phyloP scores from a whole-genome alignment of 1,140 invertebrate species.

The Thaumatotibia leucotreta region DNA sequence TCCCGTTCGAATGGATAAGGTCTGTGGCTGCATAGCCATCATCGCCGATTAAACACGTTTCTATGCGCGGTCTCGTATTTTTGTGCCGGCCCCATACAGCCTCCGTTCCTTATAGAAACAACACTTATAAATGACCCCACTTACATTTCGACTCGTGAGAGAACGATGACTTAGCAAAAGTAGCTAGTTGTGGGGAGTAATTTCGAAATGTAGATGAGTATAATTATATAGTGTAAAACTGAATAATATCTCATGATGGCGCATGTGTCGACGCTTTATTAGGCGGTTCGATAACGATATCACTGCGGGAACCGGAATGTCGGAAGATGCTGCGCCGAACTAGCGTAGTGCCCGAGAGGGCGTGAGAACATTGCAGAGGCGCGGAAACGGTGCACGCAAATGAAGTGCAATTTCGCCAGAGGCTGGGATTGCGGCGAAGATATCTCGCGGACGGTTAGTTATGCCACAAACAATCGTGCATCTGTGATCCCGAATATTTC shows the following conservation, averaged over 20 bases:
- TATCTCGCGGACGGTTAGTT: conserved; percentile 21
- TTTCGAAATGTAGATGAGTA: conserved; percentile 19
- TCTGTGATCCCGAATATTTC: neutral
- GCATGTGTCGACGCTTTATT: conserved; percentile 32
- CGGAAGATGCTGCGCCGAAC: conserved; percentile 15
- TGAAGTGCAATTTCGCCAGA: conserved; percentile 53
- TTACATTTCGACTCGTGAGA: conserved; percentile 41
- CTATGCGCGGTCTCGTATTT: conserved; percentile 70
- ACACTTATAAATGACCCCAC: conserved; percentile 39
- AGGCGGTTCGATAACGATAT: conserved; percentile 25
- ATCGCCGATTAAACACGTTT: conserved; percentile 70
- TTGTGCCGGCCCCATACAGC: conserved; percentile 38
- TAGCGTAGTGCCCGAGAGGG: conserved; percentile 20
- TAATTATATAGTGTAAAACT: conserved; percentile 32
- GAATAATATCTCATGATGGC: conserved; percentile 28
- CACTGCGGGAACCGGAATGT: neutral
- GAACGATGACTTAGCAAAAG: conserved; percentile 43
- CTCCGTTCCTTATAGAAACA: conserved; percentile 35
- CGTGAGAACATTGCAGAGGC: conserved; percentile 43
- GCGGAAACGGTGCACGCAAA: conserved; percentile 45
- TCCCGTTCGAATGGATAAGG: conserved; percentile 45
- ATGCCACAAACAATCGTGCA: neutral
- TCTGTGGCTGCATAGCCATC: conserved; percentile 43
- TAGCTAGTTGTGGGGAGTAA: conserved; percentile 2
- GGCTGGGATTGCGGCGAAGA: conserved; percentile 38